These are phyloP conservation scores for Trachelus iudaicus DNA, from an alignment of 2,888 invertebrate species.

Conservation along the genomic window DNA sequence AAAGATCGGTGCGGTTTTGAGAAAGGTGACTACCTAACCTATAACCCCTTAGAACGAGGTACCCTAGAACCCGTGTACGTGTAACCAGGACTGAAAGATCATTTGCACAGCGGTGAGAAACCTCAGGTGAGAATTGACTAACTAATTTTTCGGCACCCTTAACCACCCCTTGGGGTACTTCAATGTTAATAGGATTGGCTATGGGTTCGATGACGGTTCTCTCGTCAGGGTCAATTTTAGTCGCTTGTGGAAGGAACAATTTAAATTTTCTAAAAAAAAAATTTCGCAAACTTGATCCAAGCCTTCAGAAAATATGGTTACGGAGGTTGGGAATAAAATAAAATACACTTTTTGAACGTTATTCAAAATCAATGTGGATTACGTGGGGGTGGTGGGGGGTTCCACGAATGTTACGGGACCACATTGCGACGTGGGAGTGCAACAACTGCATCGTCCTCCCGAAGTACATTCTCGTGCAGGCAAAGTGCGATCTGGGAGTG, in stretches of 20 bases:
- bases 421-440: constrained; percentile 64
- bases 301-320: background rate
- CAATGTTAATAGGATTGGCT: background rate
- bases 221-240: background rate
- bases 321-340: background rate
- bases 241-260: background rate
- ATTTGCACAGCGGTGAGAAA: background rate
- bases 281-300: background rate
- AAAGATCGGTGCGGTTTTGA: background rate
- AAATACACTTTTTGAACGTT: too few relatives aligned
- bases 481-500: constrained; percentile 42
- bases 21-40: background rate
- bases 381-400: constrained; percentile 30
- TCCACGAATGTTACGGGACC: constrained; percentile 66
- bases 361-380: constrained; percentile 10
- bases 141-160: background rate
- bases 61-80: background rate
- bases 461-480: constrained; percentile 32
- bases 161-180: background rate
- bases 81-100: background rate
- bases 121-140: background rate
- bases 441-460: constrained; percentile 48
- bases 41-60: background rate
- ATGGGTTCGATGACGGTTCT: background rate
- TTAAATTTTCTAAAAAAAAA: background rate